Evolutionary conservation across 1,140 invertebrate genomes (phyloP).

Genomic region (Scaptodrosophila lebanonensis): DNA sequence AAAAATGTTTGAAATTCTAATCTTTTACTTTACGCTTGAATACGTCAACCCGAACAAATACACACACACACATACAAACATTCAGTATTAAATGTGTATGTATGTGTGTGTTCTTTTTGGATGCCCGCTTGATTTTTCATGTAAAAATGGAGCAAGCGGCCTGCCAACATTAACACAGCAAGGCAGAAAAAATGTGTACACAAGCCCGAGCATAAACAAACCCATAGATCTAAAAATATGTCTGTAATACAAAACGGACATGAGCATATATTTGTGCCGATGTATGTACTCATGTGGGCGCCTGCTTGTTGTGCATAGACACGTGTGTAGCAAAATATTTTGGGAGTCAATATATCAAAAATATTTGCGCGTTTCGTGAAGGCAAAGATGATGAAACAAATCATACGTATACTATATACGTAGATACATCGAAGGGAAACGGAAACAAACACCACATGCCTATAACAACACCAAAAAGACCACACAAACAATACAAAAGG

Average conservation of each 20-base stretch:
- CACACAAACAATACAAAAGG: conserved; percentile 1
- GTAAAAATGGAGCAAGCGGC: too few relatives aligned
- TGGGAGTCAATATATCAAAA: conserved; percentile 72
- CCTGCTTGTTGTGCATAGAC: conserved; percentile 37
- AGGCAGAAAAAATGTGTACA: conserved; percentile 32
- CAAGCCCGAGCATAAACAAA: conserved; percentile 11
- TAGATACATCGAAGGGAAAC: conserved; percentile 22
- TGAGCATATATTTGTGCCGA: not conserved
- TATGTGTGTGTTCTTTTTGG: conserved; percentile 5
- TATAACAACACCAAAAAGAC: not conserved
- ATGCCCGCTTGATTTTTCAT: conserved; percentile 37
- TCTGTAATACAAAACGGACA: conserved; percentile 14
- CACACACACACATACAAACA: conserved; percentile 5
- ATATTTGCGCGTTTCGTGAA: conserved; percentile 50
- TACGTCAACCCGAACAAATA: conserved; percentile 23
- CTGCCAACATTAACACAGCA: too few relatives aligned
- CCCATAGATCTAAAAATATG: conserved; percentile 10
- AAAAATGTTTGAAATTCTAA: conserved; percentile 67
- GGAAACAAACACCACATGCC: not conserved
- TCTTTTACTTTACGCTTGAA: conserved; percentile 67
- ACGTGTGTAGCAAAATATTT: conserved; percentile 70
- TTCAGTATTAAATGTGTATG: not conserved
- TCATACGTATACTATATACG: too few relatives aligned
- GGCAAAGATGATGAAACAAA: conserved; percentile 63
- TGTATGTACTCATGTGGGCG: conserved; percentile 1